Conservation (phyloP, 2,113 vertebrate species). For the Dasyornis broadbenti region DNA sequence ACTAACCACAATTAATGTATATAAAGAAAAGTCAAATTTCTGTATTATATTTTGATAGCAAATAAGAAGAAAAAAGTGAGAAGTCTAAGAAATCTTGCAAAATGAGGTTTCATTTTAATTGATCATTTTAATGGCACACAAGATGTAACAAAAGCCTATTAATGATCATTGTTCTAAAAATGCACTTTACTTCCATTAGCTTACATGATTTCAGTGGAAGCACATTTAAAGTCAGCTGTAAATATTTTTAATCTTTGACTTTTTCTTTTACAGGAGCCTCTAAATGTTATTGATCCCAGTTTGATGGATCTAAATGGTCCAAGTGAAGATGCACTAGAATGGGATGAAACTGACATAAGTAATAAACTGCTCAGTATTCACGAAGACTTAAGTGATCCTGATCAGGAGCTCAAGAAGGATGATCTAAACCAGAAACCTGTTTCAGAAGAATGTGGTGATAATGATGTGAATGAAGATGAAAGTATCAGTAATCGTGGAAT, state of each 20-base stretch:
- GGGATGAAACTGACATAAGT: slow-evolving; percentile 95
- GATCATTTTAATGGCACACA: not conserved
- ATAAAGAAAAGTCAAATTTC: not conserved
- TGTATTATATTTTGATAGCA: not conserved
- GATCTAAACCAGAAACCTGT: slow-evolving; percentile 43
- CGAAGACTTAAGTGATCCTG: slow-evolving; percentile 71
- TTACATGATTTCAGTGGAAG: not conserved
- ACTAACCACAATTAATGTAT: not conserved
- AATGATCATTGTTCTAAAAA: not conserved
- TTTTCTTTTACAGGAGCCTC: slow-evolving; percentile 73
- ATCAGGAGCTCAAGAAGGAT: slow-evolving; percentile 60
- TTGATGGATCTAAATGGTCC: slow-evolving; percentile 83
- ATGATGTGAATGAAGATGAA: slow-evolving; percentile 47
- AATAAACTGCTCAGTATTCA: slow-evolving; percentile 81
- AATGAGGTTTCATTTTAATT: not conserved
- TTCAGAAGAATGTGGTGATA: slow-evolving; percentile 31
- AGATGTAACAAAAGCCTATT: not conserved
- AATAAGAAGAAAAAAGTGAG: not conserved
- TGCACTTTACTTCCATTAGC: not conserved
- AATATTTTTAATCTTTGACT: slow-evolving; percentile 8
- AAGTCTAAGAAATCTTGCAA: not conserved
- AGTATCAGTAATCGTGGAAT: slow-evolving; percentile 2
- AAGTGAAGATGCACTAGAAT: slow-evolving; percentile 90
- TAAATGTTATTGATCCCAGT: slow-evolving; percentile 85
- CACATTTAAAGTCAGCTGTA: not conserved